Percentiles rank a stretch among this genome's conserved stretches.
Evolutionary conservation across 2,113 vertebrate species (phyloP).

Genomic region (Notiomystis cincta): DNA sequence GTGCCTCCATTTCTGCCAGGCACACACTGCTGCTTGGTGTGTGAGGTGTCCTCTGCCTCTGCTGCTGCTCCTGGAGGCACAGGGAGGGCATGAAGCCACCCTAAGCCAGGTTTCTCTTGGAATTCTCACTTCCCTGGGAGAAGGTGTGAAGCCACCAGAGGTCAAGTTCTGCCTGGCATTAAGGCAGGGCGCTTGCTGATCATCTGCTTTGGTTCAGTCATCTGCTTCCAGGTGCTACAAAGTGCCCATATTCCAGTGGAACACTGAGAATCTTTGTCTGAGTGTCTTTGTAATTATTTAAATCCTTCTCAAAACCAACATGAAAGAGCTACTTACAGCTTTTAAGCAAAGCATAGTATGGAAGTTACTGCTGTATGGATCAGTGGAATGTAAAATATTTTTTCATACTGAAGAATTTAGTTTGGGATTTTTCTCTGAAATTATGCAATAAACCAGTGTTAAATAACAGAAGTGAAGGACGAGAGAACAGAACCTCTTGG

Average conservation of each 20-base stretch:
- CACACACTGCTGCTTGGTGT: not conserved
- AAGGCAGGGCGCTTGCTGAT: not conserved
- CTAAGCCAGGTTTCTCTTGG: not conserved
- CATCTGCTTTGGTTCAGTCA: not conserved
- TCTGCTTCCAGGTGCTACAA: not conserved
- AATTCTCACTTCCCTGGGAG: not conserved
- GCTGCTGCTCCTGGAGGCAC: not conserved
- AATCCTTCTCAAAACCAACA: not conserved
- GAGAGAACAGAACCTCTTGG: not conserved
- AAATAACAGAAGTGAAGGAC: not conserved
- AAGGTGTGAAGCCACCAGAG: not conserved
- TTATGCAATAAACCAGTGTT: not conserved
- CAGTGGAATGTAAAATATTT: not conserved
- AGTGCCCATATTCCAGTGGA: not conserved
- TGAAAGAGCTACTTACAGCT: not conserved
- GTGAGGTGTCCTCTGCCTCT: not conserved
- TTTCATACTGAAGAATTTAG: not conserved
- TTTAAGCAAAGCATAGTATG: not conserved
- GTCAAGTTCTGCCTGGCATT: not conserved
- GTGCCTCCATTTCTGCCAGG: not conserved
- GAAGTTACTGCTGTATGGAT: not conserved
- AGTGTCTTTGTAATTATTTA: not conserved
- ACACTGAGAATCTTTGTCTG: not conserved
- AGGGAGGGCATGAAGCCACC: not conserved
- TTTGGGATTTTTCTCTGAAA: not conserved